These are phyloP conservation scores for Plodia interpunctella DNA, from an alignment of 1,140 invertebrate genomes.

Conservation along the genomic window DNA sequence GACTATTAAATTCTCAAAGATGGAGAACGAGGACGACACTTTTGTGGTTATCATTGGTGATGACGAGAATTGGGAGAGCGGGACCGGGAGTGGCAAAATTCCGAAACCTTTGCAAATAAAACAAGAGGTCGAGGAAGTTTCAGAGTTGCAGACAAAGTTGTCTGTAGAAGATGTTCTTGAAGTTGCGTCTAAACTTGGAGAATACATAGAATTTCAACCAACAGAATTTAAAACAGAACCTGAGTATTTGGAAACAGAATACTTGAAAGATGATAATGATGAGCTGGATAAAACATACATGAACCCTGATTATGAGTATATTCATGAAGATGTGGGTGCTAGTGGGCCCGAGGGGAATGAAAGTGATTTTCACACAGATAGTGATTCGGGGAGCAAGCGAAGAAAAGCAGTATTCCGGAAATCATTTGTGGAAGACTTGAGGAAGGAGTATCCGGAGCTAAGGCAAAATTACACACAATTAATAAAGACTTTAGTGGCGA, in stretches of 20 bases:
- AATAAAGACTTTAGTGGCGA: conserved; percentile 37
- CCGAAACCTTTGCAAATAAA: conserved; percentile 12
- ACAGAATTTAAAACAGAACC: conserved; percentile 1
- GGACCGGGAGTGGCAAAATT: conserved; percentile 5
- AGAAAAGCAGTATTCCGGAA: conserved; percentile 14
- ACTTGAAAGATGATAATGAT: conserved; percentile 15
- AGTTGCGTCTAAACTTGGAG: neutral
- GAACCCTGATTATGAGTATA: conserved; percentile 22
- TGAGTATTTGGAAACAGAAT: neutral
- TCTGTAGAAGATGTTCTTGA: neutral
- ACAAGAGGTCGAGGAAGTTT: neutral
- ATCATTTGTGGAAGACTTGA: conserved; percentile 52
- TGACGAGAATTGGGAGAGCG: conserved; percentile 21
- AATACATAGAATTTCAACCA: neutral
- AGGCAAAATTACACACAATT: conserved; percentile 34
- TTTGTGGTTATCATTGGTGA: conserved; percentile 56
- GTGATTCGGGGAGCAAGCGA: conserved; percentile 8
- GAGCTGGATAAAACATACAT: neutral
- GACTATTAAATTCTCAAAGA: neutral
- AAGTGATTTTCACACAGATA: conserved; percentile 14
- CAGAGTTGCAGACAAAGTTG: neutral
- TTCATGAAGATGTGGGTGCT: conserved; percentile 19
- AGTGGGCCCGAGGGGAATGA: conserved; percentile 12
- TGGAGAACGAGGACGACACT: conserved; percentile 49
- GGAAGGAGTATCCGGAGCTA: conserved; percentile 43